Conservation (phyloP, 2,888 invertebrate species). For the Cryptocephalus primarius region DNA sequence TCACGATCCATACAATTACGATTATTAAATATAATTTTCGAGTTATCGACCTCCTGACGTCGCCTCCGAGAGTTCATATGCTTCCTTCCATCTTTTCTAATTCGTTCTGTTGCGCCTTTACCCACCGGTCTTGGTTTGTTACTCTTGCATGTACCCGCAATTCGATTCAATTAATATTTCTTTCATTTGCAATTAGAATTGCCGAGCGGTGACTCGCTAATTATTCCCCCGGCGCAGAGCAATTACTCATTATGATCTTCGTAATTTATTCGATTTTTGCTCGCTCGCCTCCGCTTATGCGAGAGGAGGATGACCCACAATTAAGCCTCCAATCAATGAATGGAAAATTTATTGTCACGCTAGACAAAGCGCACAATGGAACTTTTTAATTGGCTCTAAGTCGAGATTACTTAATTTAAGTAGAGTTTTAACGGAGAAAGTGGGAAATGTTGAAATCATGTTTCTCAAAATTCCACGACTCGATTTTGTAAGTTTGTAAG, state of each 20-base stretch:
- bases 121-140: constrained; percentile 7
- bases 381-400: neutral
- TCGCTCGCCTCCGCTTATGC: neutral
- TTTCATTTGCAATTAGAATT: constrained; percentile 11
- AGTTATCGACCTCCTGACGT: no score
- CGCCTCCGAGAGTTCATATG: no score
- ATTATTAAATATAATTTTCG: no score
- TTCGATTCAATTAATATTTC: constrained; percentile 11
- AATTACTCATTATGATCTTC: constrained; percentile 11
- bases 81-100: no score
- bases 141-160: constrained; percentile 10
- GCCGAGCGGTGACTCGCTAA: constrained; percentile 6
- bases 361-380: constrained; percentile 4
- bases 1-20: no score
- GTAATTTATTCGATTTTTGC: constrained; percentile 11
- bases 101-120: no score
- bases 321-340: constrained; percentile 10
- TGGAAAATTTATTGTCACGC: constrained; percentile 10
- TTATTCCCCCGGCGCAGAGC: constrained; percentile 2
- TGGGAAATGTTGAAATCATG: no score
- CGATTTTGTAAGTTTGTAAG: no score
- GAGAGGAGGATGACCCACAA: constrained; percentile 10
- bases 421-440: no score
- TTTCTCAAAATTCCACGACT: no score
- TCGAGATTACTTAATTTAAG: no score